Percentiles rank a stretch among this genome's conserved stretches.
These are phyloP conservation scores for Mionectes olivaceus DNA, from an alignment of 2,797 vertebrate genomes.

Conservation along the genomic window DNA sequence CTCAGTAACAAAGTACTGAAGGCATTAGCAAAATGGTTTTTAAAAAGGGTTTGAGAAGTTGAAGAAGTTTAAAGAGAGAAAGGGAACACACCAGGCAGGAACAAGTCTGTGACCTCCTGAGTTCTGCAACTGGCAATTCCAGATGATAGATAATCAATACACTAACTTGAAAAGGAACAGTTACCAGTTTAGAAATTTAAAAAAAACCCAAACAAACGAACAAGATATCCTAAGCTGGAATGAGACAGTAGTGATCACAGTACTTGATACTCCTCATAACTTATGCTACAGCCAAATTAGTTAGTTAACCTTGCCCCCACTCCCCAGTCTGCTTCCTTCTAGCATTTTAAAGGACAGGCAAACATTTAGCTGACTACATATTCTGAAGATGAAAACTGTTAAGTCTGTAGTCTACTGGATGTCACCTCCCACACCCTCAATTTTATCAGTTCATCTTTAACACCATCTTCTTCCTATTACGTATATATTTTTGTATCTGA, in stretches of 20 bases:
- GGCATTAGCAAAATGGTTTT: not conserved
- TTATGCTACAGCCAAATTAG: not conserved
- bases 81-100: not conserved
- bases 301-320: not conserved
- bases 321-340: not conserved
- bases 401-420: not conserved
- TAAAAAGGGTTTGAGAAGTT: not conserved
- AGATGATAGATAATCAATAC: not conserved
- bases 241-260: not conserved
- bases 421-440: not conserved
- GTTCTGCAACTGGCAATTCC: not conserved
- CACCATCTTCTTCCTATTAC: not conserved
- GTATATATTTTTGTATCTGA: not conserved
- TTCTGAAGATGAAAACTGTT: not conserved
- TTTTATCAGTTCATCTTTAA: not conserved
- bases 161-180: not conserved
- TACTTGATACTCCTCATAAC: not conserved
- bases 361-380: not conserved
- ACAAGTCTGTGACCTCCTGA: not conserved
- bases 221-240: not conserved
- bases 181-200: not conserved
- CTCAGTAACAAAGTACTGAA: not conserved
- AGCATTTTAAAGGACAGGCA: not conserved
- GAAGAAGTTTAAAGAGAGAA: not conserved
- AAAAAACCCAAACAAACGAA: not conserved